Evolutionary conservation across 2,113 vertebrate genomes (phyloP).

Genomic region (Mormyrus lacerda): DNA sequence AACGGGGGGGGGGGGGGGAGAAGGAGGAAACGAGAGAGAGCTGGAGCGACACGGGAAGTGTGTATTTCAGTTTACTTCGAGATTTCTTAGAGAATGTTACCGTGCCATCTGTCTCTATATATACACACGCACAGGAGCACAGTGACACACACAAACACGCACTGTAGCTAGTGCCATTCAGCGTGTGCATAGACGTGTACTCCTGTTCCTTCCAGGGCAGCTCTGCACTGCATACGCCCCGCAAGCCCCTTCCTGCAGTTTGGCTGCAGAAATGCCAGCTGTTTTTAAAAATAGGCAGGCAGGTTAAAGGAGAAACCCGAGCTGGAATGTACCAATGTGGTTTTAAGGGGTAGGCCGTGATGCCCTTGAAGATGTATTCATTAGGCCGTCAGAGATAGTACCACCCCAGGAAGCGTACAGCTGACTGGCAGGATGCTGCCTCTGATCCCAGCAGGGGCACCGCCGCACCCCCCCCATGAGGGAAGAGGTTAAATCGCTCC

Average conservation of each 20-base stretch:
- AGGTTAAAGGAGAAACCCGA: background rate
- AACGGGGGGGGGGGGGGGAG: background rate
- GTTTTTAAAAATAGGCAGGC: background rate
- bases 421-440: background rate
- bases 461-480: background rate
- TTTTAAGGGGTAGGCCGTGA: background rate
- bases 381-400: background rate
- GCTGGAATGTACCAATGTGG: background rate
- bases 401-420: background rate
- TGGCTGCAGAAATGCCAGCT: background rate
- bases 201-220: background rate
- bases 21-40: background rate
- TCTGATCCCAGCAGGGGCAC: background rate
- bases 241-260: background rate
- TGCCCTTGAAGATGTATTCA: background rate
- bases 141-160: background rate
- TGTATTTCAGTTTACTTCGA: background rate
- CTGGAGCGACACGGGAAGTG: background rate
- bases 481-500: background rate
- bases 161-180: background rate
- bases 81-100: background rate
- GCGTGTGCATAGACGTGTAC: background rate
- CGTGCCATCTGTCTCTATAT: background rate
- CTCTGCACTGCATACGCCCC: background rate
- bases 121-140: background rate